These are phyloP conservation scores for Hyphantria cunea DNA, from an alignment of 1,140 invertebrate genomes.

Conservation along the genomic window DNA sequence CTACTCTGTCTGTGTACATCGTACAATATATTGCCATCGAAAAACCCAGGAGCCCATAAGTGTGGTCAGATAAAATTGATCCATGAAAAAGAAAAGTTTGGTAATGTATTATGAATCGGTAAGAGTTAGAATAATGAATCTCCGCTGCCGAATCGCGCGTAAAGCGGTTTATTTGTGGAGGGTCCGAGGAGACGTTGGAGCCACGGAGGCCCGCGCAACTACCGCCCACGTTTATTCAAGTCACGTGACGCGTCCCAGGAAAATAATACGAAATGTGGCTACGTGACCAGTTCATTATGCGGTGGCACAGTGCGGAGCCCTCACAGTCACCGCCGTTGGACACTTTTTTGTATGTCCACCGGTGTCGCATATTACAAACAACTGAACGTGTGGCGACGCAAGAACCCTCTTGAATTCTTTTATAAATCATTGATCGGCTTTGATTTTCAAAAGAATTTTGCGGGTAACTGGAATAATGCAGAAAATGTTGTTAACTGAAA, in stretches of 20 bases:
- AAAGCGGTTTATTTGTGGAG: conserved; percentile 79
- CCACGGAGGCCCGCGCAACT: conserved; percentile 46
- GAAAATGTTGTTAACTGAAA: no score
- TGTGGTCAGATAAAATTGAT: conserved; percentile 34
- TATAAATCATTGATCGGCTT: conserved; percentile 19
- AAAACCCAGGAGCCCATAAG: conserved; percentile 15
- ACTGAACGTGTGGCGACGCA: conserved; percentile 42
- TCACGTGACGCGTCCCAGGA: conserved; percentile 76
- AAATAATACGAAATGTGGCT: conserved; percentile 81
- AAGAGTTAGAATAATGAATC: conserved; percentile 78
- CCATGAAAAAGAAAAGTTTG: conserved; percentile 35
- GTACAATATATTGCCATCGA: conserved; percentile 4
- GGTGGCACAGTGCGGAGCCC: conserved; percentile 50
- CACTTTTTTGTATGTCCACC: conserved; percentile 40
- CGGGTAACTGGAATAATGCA: no score
- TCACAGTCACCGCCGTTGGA: conserved; percentile 49
- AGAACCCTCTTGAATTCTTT: conserved; percentile 31
- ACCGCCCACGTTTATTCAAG: conserved; percentile 71
- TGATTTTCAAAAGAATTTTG: conserved; percentile 7
- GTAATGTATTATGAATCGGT: conserved; percentile 68
- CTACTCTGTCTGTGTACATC: no score
- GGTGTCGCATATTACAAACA: conserved; percentile 48
- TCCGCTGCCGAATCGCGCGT: conserved; percentile 75
- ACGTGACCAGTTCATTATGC: conserved; percentile 81
- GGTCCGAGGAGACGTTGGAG: conserved; percentile 59